Conservation (phyloP, 2,797 vertebrate genomes). For the Hyperoplus lanceolatus region DNA sequence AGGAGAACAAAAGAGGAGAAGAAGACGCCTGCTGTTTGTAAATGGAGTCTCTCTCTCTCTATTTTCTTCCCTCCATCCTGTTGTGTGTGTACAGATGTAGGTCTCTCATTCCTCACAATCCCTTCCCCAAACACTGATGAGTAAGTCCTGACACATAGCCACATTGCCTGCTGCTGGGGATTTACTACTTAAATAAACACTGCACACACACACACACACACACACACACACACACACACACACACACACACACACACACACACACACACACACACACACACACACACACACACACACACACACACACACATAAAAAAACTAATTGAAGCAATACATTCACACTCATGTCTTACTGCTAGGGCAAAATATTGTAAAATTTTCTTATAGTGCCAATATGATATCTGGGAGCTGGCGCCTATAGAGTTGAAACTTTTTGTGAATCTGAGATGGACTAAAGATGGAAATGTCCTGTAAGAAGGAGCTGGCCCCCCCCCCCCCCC, state of each 20-base stretch:
- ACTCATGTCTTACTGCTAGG: slow-evolving; percentile 33
- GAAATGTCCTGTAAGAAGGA: too few species aligned
- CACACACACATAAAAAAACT: slow-evolving; percentile 40
- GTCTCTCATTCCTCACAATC: slow-evolving; percentile 80
- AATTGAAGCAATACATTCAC: slow-evolving; percentile 68
- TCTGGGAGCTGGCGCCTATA: not conserved
- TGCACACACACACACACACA: slow-evolving; percentile 25
- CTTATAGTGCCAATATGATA: slow-evolving; percentile 14
- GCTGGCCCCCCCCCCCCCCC: too few species aligned
- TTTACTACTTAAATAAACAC: slow-evolving; percentile 80
- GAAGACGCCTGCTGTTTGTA: slow-evolving; percentile 52
- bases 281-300: slow-evolving; percentile 16
- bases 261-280: slow-evolving; percentile 10
- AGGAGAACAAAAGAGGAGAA: slow-evolving; percentile 56
- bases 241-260: slow-evolving; percentile 14
- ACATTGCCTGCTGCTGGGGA: slow-evolving; percentile 66
- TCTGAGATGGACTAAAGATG: too few species aligned
- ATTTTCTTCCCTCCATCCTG: slow-evolving; percentile 62
- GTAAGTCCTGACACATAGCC: slow-evolving; percentile 79
- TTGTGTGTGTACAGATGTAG: slow-evolving; percentile 64
- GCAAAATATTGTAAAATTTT: slow-evolving; percentile 10
- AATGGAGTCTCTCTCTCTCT: slow-evolving; percentile 58
- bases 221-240: not conserved
- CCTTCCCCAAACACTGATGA: slow-evolving; percentile 81
- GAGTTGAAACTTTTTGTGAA: slow-evolving; percentile 3